phyloP scores from a whole-genome alignment of 2,888 invertebrate genomes.

The Eilema depressum region DNA sequence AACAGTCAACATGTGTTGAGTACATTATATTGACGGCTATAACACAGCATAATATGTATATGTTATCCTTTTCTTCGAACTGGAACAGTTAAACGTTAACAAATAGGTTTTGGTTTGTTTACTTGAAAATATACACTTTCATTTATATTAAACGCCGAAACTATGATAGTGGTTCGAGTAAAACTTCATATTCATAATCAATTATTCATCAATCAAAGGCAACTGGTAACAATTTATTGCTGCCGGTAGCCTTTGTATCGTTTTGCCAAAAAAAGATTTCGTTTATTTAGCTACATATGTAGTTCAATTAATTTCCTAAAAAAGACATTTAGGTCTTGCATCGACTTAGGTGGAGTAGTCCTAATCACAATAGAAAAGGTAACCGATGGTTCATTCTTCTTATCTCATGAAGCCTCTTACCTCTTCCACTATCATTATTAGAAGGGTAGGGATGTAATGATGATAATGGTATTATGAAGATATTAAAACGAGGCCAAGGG shows the following conservation, averaged over 20 bases:
- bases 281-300: neutral
- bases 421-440: too few relatives aligned
- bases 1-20: conserved; percentile 69
- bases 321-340: too few relatives aligned
- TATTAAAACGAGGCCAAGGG: too few relatives aligned
- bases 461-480: too few relatives aligned
- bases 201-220: neutral
- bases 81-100: conserved; percentile 41
- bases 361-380: too few relatives aligned
- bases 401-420: too few relatives aligned
- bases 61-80: conserved; percentile 43
- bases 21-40: conserved; percentile 52
- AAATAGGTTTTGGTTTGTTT: conserved; percentile 16
- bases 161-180: neutral
- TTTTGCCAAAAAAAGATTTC: neutral
- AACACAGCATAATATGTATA: conserved; percentile 36
- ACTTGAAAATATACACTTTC: conserved; percentile 27
- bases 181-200: neutral
- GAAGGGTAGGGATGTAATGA: too few relatives aligned
- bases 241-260: too few relatives aligned
- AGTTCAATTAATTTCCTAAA: too few relatives aligned
- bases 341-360: too few relatives aligned
- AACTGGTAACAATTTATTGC: too few relatives aligned
- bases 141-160: neutral
- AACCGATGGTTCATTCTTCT: neutral